Evolutionary conservation across 2,113 vertebrate species (phyloP), one percentile per base, ranked within the genome.

Genomic region (Campylomormyrus tamandua): DNA sequence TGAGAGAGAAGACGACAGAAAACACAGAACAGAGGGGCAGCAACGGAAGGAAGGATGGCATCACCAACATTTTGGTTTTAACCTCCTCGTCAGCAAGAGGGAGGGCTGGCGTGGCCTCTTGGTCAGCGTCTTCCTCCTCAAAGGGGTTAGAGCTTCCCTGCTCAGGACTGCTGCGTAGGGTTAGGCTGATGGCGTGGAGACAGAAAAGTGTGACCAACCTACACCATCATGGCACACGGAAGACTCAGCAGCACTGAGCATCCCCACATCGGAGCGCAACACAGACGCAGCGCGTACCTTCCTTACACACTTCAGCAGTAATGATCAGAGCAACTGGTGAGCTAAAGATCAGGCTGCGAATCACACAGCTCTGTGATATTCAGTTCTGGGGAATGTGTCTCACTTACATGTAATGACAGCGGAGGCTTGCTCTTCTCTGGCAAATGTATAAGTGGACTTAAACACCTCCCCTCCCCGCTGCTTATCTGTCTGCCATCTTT

Each of bases 11-110:
- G 88, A 91, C 52, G 88, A 92, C 91, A 56, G 91, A 6, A 62
- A 87, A 7, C 7, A 58, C 86, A 88, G 87, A 87, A 86, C 50
- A 92, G 90, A 89, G 66, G 91, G 90, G 77, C 0, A 90, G 92
- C 91, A 91, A 91, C 92, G 92, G 89, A 90, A 88, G 27, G 27
- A 85, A 91, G 70, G 90, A 56, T 92, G 92, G 94, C 92, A 96
- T 98, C 98, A 99, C 98, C 97, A 97, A 99, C 98, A 95, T 99
- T 98, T 99, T 98, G 93, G 95, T 92, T 95, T 96, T 95, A 95
- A 95, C 96, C 96, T 98, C 97, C 93, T 98, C 97, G 97, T 97
- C 98, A 95, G 97, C 97, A 92, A 97, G 97, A 96, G 93, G 96
- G 95, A 96, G 94, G 94, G 96, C 96, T 94, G 96, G 95, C 5